Base-by-base conservation (phyloP, 2,113 vertebrate species). In the Xenus cinereus region DNA sequence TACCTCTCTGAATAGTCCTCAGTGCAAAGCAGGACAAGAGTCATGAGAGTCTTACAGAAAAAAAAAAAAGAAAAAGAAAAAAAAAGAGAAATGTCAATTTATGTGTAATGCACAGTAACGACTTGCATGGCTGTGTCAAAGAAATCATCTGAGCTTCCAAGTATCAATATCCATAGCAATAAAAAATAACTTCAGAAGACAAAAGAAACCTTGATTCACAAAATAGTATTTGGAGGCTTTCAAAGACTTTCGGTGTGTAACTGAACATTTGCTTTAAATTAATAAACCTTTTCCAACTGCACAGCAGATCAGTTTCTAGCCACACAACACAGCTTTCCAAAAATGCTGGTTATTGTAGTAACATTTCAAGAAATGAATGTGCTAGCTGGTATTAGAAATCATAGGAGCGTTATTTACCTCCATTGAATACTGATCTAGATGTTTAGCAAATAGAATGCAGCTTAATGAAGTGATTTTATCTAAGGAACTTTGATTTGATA, bases 391-490 rank as follows among this genome's bases (percentile, higher is more conserved):
- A 89, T 35, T 88, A 51, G 63, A 97, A 97, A 95, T 87, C 89
- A 94, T 10, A 94, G 92, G 27, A 85, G 78, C 43, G 93, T 93
- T 97, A 97, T 72, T 95, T 95, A 87, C 91, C 83, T 96, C 90
- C 84, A 88, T 1, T 96, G 86, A 97, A 97, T 46, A 72, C 74
- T 50, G 60, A 96, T 87, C 93, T 92, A 90, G 75, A 93, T 74
- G 43, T 76, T 95, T 91, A 95, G 56, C 51, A 96, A 97, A 94
- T 32, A 93, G 43, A 97, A 97, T 75, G 66, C 59, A 81, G 85
- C 93, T 88, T 90, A 97, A 97, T 97, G 97, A 94, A 95, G 57
- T 84, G 84, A 62, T 91, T 95, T 95, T 96, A 97, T 96, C 92
- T 94, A 84, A 89, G 56, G 20, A 83, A 95, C 79, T 96, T 93